These are phyloP conservation scores for Rostratula benghalensis DNA, from an alignment of 2,113 vertebrate genomes.

Conservation along the genomic window DNA sequence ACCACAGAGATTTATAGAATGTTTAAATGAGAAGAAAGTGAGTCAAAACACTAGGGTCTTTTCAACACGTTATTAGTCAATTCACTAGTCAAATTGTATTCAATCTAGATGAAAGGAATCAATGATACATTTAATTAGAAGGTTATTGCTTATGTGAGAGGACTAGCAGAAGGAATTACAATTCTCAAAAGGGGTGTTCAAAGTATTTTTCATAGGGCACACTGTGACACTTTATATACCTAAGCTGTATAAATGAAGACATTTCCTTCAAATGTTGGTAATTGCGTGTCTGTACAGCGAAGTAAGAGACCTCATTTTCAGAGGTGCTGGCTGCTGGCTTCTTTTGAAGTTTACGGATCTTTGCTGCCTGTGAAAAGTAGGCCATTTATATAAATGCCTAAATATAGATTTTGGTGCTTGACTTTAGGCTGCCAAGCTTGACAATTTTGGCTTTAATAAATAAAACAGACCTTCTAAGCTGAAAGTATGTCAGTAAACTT, in stretches of 20 bases:
- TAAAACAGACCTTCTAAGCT: not conserved
- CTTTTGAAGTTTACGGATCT: not conserved
- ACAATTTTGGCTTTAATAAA: slow-evolving; percentile 21
- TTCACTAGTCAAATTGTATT: not conserved
- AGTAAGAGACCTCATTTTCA: not conserved
- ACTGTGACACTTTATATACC: not conserved
- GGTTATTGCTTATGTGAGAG: slow-evolving; percentile 49
- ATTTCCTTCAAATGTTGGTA: not conserved
- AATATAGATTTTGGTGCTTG: slow-evolving; percentile 3
- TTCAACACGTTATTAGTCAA: slow-evolving; percentile 1
- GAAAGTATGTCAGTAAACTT: slow-evolving; percentile 16
- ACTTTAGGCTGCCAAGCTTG: not conserved
- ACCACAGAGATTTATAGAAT: not conserved
- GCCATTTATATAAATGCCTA: not conserved
- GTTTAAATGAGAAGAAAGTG: not conserved
- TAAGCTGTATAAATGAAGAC: not conserved
- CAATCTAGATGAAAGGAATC: slow-evolving; percentile 25
- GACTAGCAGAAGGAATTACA: slow-evolving; percentile 43
- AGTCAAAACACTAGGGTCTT: slow-evolving; percentile 22
- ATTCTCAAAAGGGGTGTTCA: not conserved
- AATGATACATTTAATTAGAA: slow-evolving; percentile 54
- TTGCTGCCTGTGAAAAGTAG: not conserved
- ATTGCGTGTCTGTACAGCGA: not conserved
- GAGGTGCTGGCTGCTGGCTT: not conserved
- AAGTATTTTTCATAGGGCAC: not conserved